Conservation (phyloP, 2,888 invertebrate species). For the Phyllotreta striolata region DNA sequence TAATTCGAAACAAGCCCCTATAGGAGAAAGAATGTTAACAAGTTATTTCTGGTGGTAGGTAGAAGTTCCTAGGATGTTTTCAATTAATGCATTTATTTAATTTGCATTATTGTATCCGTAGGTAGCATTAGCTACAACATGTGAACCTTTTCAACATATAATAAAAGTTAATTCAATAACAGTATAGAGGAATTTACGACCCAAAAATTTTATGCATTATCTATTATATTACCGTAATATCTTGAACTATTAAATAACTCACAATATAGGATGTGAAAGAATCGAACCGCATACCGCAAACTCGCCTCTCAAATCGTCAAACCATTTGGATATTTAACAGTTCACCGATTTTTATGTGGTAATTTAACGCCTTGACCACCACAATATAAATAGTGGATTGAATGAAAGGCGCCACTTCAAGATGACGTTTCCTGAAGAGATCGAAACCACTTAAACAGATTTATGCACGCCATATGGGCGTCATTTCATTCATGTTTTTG, state of each 20-base stretch:
- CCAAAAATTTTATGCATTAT: too few species aligned
- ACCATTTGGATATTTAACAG: conserved; percentile 1
- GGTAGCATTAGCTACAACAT: too few species aligned
- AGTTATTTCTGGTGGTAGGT: conserved; percentile 12
- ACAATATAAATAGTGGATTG: conserved; percentile 20
- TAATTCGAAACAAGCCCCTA: conserved; percentile 43
- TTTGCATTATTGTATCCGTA: conserved; percentile 4
- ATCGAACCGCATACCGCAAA: conserved; percentile 8
- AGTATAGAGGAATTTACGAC: too few species aligned
- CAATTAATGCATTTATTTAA: conserved; percentile 9
- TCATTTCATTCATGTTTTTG: conserved; percentile 24
- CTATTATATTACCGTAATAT: too few species aligned
- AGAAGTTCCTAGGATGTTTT: neutral
- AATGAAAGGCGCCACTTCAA: conserved; percentile 34
- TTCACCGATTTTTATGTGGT: conserved; percentile 12
- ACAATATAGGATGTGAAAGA: neutral
- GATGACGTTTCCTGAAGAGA: conserved; percentile 23
- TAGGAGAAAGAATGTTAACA: conserved; percentile 37
- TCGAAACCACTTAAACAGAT: conserved; percentile 28
- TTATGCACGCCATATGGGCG: conserved; percentile 32
- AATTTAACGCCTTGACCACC: conserved; percentile 35
- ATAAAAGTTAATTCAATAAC: too few species aligned
- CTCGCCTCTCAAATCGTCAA: neutral
- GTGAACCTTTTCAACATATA: too few species aligned
- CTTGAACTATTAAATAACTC: neutral